These are phyloP conservation scores for Cranoglanis bouderius DNA, from an alignment of 2,113 vertebrate species.

Conservation along the genomic window DNA sequence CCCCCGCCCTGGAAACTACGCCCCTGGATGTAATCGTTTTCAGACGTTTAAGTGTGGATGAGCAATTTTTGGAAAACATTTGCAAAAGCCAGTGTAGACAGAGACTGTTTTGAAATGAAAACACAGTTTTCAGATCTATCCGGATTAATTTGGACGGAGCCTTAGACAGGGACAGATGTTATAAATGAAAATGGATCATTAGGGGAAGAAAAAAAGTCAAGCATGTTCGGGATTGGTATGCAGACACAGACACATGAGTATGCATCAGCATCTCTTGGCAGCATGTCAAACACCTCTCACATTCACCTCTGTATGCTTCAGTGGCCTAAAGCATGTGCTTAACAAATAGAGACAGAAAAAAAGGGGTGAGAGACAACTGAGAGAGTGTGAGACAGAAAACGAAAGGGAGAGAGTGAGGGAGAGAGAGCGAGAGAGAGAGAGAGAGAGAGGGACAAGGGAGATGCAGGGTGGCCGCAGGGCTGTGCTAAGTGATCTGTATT, in stretches of 20 bases:
- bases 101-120: too few species aligned
- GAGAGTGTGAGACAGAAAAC: not conserved
- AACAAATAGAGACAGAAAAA: constrained; percentile 92
- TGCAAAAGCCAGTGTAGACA: too few species aligned
- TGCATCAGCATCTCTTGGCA: constrained; percentile 72
- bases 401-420: constrained; percentile 65
- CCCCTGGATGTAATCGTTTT: too few species aligned
- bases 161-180: not conserved
- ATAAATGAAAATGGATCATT: not conserved
- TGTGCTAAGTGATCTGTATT: constrained; percentile 99
- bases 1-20: too few species aligned
- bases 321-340: constrained; percentile 86
- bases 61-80: too few species aligned
- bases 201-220: not conserved
- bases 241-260: constrained; percentile 19
- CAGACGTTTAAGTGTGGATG: too few species aligned
- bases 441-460: constrained; percentile 51
- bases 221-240: not conserved
- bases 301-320: constrained; percentile 86
- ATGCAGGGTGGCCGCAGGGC: constrained; percentile 84
- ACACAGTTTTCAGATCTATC: too few species aligned
- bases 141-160: too few species aligned
- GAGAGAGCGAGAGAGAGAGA: constrained; percentile 29
- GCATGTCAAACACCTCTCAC: constrained; percentile 78
- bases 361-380: constrained; percentile 60